These are phyloP conservation scores for Pachyseris speciosa DNA, from an alignment of 64 coral and sea anemone species.

Conservation along the genomic window DNA sequence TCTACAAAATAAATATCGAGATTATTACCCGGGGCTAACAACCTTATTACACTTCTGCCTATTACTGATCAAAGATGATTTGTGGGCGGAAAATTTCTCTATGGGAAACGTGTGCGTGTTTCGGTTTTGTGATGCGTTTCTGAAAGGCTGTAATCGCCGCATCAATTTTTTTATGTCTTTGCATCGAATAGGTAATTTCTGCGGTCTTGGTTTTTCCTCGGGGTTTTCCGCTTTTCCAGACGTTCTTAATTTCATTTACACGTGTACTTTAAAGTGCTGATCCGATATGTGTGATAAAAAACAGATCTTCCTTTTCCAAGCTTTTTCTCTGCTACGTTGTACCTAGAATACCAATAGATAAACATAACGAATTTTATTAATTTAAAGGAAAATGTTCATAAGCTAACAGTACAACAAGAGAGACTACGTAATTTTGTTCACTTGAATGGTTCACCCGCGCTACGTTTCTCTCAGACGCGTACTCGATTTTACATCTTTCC, in stretches of 20 bases:
- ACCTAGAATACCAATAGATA: too few relatives aligned
- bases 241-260: constrained; percentile 30
- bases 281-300: not conserved
- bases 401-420: too few relatives aligned
- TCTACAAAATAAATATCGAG: constrained; percentile 5
- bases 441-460: not conserved
- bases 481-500: not conserved
- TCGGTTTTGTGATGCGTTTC: not conserved
- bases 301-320: too few relatives aligned
- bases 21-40: not conserved
- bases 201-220: not conserved
- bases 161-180: not conserved
- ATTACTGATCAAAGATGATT: not conserved
- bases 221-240: constrained; percentile 10
- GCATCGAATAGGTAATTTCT: too few relatives aligned
- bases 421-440: not conserved
- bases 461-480: not conserved
- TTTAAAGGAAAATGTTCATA: too few relatives aligned
- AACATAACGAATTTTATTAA: too few relatives aligned
- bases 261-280: constrained; percentile 20
- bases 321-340: too few relatives aligned
- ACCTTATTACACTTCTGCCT: not conserved
- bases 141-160: constrained; percentile 16
- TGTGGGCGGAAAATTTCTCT: not conserved
- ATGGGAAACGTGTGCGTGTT: not conserved